Evolutionary conservation across 2,888 invertebrate genomes (phyloP).

Genomic region (Thera obeliscata): DNA sequence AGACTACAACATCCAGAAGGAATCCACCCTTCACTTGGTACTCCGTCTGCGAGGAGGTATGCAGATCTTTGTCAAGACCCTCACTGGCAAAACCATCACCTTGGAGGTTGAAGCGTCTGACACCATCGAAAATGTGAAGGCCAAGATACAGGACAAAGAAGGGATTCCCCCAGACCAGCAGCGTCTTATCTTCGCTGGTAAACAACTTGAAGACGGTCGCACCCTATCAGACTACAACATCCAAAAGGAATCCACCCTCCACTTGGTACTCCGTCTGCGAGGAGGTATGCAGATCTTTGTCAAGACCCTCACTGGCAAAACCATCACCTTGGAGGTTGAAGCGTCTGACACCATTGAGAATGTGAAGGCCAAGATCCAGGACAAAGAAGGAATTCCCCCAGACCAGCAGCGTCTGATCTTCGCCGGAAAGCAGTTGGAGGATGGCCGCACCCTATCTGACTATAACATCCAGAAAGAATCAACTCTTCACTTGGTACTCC

Average conservation of each 20-base stretch:
- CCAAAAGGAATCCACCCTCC: constrained; percentile 59
- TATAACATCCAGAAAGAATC: constrained; percentile 62
- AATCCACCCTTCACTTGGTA: constrained; percentile 68
- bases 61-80: constrained; percentile 68
- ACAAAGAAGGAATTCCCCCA: constrained; percentile 62
- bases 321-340: constrained; percentile 58
- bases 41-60: constrained; percentile 69
- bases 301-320: constrained; percentile 59
- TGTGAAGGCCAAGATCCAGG: constrained; percentile 61
- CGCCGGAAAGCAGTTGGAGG: constrained; percentile 60
- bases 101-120: constrained; percentile 65
- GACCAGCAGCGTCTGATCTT: constrained; percentile 61
- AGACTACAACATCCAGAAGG: constrained; percentile 73
- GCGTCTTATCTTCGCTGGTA: constrained; percentile 58
- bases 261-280: constrained; percentile 54
- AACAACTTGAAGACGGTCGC: constrained; percentile 59
- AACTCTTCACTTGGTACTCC: constrained; percentile 52
- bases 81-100: constrained; percentile 67
- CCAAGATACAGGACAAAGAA: constrained; percentile 70
- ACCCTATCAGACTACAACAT: constrained; percentile 60
- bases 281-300: constrained; percentile 64
- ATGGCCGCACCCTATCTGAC: constrained; percentile 59
- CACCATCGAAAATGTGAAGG: constrained; percentile 68
- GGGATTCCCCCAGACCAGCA: constrained; percentile 71
- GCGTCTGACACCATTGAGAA: constrained; percentile 59